Base-by-base conservation (phyloP, 2,797 vertebrate genomes). In the Uromys caudimaculatus region DNA sequence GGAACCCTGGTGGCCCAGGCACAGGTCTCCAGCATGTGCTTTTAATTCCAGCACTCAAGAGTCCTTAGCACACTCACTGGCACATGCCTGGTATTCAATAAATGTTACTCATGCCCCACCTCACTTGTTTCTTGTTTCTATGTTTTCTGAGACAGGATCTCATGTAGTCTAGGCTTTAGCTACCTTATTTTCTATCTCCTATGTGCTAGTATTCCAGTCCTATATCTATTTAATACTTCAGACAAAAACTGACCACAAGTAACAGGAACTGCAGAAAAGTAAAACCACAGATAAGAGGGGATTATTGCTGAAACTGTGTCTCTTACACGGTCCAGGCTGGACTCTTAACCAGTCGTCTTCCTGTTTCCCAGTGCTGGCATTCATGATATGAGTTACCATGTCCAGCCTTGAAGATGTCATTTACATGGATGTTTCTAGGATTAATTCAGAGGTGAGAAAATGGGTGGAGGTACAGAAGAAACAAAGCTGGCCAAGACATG, bases 241-340 rank as follows among this genome's bases (percentile, higher is more conserved):
- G 54, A 76, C 12, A 44, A 32, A 76, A 76, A 32, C 8, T 89
- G 38, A 60, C 32, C 41, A 62, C 7, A 54, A 73, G 24, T 64
- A 78, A 38, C 56, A 90, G 87, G 87, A 89, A 89, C 38, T 89
- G 8, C 29, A 62, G 87, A 89, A 89, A 88, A n/a, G 29, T 60
- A 6, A 60, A 78, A 64, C 56, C 58, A 60, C 56, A 90, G 88
- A 90, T 62, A 78, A 78, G 58, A 83, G 44, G 23, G 56, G 23
- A 38, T 6, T 54, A 54, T 86, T 69, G 35, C 84, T 52, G 12
- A 50, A 86, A 69, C 83, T 69, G 29, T 82, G 10, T 67, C 82
- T 86, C 44, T 69, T 52, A 19, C n/a, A 35, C 0, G 24, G 47
- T 19, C 11, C 32, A 69, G 29, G 60, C 60, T 85, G 29, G 29